A percentile compares a stretch with the other conserved stretches of the same genome.
These are phyloP conservation scores for Corydoras maculifer DNA, from an alignment of 2,113 vertebrate species.

Conservation along the genomic window DNA sequence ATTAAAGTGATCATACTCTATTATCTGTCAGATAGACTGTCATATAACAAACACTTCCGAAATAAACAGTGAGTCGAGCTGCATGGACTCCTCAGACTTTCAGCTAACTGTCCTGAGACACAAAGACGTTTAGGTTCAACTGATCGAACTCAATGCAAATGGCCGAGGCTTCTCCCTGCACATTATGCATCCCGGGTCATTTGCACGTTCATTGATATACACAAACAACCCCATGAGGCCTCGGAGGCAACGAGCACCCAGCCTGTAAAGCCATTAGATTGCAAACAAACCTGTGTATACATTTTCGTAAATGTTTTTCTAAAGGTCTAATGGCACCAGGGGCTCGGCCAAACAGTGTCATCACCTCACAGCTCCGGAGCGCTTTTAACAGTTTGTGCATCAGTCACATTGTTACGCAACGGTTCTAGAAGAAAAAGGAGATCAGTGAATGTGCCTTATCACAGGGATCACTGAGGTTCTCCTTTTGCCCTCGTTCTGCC, in stretches of 20 bases:
- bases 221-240: slow-evolving; percentile 12
- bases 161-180: slow-evolving; percentile 2
- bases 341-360: neutral
- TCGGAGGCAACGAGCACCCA: neutral
- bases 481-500: slow-evolving; percentile 24
- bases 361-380: slow-evolving; percentile 4
- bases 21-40: too few species aligned
- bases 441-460: slow-evolving; percentile 29
- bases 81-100: too few species aligned
- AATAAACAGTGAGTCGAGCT: too few species aligned
- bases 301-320: slow-evolving; percentile 8
- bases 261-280: slow-evolving; percentile 17
- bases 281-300: slow-evolving; percentile 5
- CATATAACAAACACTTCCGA: too few species aligned
- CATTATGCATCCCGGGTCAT: slow-evolving; percentile 7
- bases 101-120: slow-evolving; percentile 15
- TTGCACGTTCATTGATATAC: slow-evolving; percentile 15
- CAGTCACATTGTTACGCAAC: neutral
- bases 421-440: slow-evolving; percentile 7
- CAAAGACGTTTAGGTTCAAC: slow-evolving; percentile 16
- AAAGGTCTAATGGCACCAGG: neutral
- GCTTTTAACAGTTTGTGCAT: neutral
- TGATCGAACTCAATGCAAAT: slow-evolving; percentile 39
- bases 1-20: too few species aligned
- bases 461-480: slow-evolving; percentile 14